Evolutionary conservation across 2,113 vertebrate species (phyloP).

Genomic region (Rhombomys opimus): DNA sequence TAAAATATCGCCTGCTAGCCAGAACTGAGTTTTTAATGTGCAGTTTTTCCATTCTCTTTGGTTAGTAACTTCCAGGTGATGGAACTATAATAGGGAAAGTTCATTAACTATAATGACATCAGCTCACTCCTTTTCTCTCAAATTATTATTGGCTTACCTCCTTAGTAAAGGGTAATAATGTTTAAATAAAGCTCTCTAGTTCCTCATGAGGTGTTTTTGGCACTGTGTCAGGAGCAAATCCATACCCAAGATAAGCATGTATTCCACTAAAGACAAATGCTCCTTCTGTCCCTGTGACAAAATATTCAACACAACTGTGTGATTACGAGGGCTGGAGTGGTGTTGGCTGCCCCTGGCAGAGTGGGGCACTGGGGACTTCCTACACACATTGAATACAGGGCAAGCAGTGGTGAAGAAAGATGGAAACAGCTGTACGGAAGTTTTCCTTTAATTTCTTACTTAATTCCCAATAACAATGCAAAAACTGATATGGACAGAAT

Average conservation of each 20-base stretch:
- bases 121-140: background rate
- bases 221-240: background rate
- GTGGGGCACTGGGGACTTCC: background rate
- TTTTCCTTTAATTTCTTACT: background rate
- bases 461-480: background rate
- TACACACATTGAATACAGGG: background rate
- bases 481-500: background rate
- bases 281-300: background rate
- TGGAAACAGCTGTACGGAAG: background rate
- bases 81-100: background rate
- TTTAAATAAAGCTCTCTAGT: background rate
- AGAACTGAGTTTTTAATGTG: conserved; percentile 10
- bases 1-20: background rate
- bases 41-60: background rate
- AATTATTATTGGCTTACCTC: background rate
- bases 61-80: background rate
- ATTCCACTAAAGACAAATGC: background rate
- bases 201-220: background rate
- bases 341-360: background rate
- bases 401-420: background rate
- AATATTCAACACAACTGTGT: background rate
- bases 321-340: background rate
- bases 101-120: background rate
- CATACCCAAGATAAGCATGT: background rate
- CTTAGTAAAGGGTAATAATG: background rate